phyloP scores from a whole-genome alignment of 2,888 invertebrate species.

The Agrotis segetum region DNA sequence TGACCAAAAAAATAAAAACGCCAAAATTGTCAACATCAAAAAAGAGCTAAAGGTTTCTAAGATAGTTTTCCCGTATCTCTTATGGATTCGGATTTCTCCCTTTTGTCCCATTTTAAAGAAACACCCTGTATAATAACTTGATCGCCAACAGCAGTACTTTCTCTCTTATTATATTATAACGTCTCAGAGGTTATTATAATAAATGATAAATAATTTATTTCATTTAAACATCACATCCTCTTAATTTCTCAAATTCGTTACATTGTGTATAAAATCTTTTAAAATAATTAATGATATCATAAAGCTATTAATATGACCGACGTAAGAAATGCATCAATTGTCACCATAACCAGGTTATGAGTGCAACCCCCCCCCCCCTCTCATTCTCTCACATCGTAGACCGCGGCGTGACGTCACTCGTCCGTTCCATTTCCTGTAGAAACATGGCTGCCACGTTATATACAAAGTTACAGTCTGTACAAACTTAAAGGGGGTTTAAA shows the following conservation, averaged over 20 bases:
- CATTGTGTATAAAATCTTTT: constrained; percentile 32
- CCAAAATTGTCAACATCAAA: no score
- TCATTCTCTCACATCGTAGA: not conserved
- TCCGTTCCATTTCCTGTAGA: not conserved
- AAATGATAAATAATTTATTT: constrained; percentile 40
- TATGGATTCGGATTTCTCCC: no score
- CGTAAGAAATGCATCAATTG: constrained; percentile 39
- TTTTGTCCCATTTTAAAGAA: no score
- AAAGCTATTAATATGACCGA: constrained; percentile 18
- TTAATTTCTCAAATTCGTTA: constrained; percentile 26
- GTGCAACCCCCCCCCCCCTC: not conserved
- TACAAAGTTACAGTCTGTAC: not conserved
- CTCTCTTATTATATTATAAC: constrained; percentile 9
- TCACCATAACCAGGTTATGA: not conserved
- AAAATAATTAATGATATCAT: constrained; percentile 23
- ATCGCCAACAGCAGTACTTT: constrained; percentile 9
- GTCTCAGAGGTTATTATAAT: constrained; percentile 42
- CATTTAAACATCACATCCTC: constrained; percentile 30
- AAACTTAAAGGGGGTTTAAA: no score
- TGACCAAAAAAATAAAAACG: no score
- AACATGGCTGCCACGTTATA: not conserved
- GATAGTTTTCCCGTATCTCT: no score
- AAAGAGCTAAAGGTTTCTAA: no score
- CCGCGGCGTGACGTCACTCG: not conserved
- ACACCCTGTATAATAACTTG: no score